Evolutionary conservation across 2,113 vertebrate genomes (phyloP).

Genomic region (Lepus europaeus): DNA sequence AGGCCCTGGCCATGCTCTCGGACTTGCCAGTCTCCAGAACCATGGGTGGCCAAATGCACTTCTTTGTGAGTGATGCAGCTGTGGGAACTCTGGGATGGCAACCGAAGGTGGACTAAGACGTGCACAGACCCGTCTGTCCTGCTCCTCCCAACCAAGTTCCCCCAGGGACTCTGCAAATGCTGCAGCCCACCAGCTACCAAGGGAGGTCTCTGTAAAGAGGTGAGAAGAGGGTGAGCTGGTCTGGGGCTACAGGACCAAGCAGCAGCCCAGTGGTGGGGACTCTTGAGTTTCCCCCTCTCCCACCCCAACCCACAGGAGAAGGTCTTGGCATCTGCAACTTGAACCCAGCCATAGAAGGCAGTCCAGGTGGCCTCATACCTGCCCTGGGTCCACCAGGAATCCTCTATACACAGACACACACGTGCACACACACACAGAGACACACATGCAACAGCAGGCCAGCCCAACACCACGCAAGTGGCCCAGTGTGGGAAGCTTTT

Average conservation of each 20-base stretch:
- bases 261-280: neutral
- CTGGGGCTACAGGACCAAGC: neutral
- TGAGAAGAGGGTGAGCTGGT: neutral
- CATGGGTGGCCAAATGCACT: too few relatives aligned
- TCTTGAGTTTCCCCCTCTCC: neutral
- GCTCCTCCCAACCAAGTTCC: neutral
- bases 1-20: too few relatives aligned
- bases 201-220: neutral
- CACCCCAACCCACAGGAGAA: neutral
- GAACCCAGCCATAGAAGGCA: neutral
- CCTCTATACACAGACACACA: neutral
- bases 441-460: neutral
- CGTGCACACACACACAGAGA: neutral
- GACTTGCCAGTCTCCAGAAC: too few relatives aligned
- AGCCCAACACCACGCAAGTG: neutral
- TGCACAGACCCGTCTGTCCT: too few relatives aligned
- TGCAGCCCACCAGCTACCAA: neutral
- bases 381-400: neutral
- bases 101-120: too few relatives aligned
- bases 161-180: neutral
- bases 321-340: neutral
- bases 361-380: neutral
- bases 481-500: neutral
- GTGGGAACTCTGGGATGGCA: too few relatives aligned
- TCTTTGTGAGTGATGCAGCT: too few relatives aligned